phyloP scores from a whole-genome alignment of 2,888 invertebrate species.

The Pasiphila rectangulata region DNA sequence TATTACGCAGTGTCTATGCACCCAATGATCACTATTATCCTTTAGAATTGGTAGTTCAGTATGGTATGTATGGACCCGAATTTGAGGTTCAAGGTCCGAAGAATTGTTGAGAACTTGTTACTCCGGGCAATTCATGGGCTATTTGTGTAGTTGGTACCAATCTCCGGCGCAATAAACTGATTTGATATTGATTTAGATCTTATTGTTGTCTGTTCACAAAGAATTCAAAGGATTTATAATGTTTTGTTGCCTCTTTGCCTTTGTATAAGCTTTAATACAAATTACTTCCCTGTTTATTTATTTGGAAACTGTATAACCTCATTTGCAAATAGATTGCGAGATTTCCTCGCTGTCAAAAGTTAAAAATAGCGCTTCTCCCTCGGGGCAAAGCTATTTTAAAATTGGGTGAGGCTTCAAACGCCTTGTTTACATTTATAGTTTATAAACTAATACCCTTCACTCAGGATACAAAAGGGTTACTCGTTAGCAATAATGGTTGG shows the following conservation, averaged over 20 bases:
- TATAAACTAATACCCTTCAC: no score
- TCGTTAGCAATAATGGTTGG: no score
- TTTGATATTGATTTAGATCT: conserved; percentile 20
- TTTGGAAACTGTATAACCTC: no score
- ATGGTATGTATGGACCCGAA: not conserved
- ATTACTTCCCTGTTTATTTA: no score
- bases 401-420: no score
- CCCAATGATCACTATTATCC: not conserved
- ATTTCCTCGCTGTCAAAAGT: no score
- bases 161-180: conserved; percentile 15
- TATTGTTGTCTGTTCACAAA: conserved; percentile 9
- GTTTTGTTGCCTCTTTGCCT: conserved; percentile 3
- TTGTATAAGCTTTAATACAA: no score
- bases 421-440: no score
- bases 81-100: conserved; percentile 14
- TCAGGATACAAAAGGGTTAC: no score
- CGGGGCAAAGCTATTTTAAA: no score
- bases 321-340: no score
- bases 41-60: not conserved
- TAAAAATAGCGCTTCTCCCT: no score
- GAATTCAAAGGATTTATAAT: conserved; percentile 12
- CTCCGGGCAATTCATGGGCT: conserved; percentile 21
- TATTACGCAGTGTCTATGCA: conserved; percentile 1
- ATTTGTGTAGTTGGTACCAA: conserved; percentile 11
- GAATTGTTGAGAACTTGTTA: conserved; percentile 19